phyloP scores from a whole-genome alignment of 2,113 vertebrate genomes.

The Aptenodytes patagonicus region DNA sequence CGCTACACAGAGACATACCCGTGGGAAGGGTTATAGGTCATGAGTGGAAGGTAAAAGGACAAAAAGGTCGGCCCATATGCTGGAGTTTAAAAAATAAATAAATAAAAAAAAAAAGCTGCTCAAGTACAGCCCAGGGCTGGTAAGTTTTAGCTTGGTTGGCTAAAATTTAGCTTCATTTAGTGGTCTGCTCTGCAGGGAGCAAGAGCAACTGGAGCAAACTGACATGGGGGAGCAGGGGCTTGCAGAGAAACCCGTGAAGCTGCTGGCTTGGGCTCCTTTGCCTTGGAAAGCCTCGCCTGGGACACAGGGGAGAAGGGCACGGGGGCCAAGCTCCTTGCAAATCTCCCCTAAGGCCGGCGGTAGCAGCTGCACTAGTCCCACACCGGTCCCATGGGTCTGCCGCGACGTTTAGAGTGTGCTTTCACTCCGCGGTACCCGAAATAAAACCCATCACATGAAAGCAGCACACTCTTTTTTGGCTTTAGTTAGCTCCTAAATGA shows the following conservation, averaged over 20 bases:
- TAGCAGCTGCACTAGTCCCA: not conserved
- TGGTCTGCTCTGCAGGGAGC: not conserved
- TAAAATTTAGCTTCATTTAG: not conserved
- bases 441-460: not conserved
- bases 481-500: not conserved
- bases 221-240: not conserved
- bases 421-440: not conserved
- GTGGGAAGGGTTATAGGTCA: not conserved
- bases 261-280: not conserved
- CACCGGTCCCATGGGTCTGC: rapidly evolving
- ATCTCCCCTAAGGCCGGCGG: rapidly evolving
- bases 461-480: not conserved
- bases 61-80: not conserved
- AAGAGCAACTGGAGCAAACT: not conserved
- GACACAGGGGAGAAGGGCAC: rapidly evolving
- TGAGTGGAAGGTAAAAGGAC: not conserved
- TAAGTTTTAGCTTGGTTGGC: not conserved
- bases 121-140: not conserved
- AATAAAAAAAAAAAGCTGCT: not conserved
- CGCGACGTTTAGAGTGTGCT: not conserved
- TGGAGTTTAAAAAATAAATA: not conserved
- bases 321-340: not conserved
- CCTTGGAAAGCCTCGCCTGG: not conserved
- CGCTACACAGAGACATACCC: not conserved
- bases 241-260: not conserved